Percentiles rank a stretch among this genome's conserved stretches.
Conservation (phyloP, 2,888 invertebrate genomes). For the Ferrisia virgata region DNA sequence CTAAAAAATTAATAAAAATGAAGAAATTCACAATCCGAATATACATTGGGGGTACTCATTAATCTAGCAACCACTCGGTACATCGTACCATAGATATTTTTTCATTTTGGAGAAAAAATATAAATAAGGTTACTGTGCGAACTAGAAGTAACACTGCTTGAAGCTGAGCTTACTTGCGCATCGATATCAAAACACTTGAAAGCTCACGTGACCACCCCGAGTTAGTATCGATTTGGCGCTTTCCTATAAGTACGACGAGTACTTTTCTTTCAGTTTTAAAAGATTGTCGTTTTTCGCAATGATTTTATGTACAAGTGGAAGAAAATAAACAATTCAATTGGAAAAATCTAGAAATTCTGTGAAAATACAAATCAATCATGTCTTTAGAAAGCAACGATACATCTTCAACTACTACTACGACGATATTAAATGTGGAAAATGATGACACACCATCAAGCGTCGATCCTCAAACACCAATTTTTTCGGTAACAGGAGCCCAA, state of each 20-base stretch:
- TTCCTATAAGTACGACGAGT: background rate
- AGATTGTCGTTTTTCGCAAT: too few species aligned
- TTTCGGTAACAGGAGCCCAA: background rate
- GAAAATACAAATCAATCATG: too few species aligned
- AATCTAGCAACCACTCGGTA: too few species aligned
- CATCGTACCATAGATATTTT: too few species aligned
- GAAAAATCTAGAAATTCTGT: too few species aligned
- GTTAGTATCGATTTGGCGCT: background rate
- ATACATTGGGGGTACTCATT: too few species aligned
- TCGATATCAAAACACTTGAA: background rate
- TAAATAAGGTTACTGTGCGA: background rate
- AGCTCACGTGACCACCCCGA: slow-evolving; percentile 7
- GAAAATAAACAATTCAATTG: too few species aligned
- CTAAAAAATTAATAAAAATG: too few species aligned
- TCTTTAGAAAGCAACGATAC: background rate
- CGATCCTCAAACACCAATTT: background rate
- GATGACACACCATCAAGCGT: background rate
- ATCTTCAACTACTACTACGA: background rate
- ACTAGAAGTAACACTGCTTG: background rate
- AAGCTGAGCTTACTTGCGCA: slow-evolving; percentile 3
- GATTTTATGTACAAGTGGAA: too few species aligned
- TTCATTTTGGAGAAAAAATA: background rate
- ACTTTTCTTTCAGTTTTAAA: too few species aligned
- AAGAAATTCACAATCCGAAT: too few species aligned
- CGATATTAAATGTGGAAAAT: background rate